Evolutionary conservation across 1,140 invertebrate species (phyloP).

Genomic region (Platyura marginata): DNA sequence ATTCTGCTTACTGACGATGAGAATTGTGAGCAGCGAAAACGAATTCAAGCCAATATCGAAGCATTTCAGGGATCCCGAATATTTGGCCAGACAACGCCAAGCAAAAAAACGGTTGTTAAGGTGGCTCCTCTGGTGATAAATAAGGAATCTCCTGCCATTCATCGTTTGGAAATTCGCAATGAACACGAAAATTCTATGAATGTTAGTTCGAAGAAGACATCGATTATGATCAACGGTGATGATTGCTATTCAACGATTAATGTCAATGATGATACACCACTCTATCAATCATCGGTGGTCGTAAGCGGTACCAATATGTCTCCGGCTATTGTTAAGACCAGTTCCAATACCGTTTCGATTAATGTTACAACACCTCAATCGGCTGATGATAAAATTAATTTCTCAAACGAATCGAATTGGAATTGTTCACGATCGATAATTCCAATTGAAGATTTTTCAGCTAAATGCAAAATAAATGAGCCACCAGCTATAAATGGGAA

Average conservation of each 20-base stretch:
- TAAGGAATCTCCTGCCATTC: slow-evolving; percentile 24
- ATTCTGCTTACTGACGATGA: neutral
- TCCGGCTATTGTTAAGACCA: slow-evolving; percentile 18
- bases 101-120: slow-evolving; percentile 12
- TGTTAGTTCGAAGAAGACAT: slow-evolving; percentile 35
- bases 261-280: slow-evolving; percentile 34
- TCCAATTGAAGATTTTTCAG: neutral
- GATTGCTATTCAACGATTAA: slow-evolving; percentile 46
- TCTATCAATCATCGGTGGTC: slow-evolving; percentile 46
- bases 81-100: neutral
- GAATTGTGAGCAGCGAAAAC: neutral
- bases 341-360: neutral
- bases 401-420: neutral
- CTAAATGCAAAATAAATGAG: neutral
- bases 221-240: slow-evolving; percentile 54
- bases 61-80: neutral
- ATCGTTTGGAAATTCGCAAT: slow-evolving; percentile 36
- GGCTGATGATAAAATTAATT: neutral
- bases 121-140: slow-evolving; percentile 22
- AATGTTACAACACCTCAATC: neutral
- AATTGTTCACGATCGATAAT: neutral
- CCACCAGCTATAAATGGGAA: neutral
- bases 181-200: slow-evolving; percentile 9
- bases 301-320: slow-evolving; percentile 31
- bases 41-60: neutral